Base-by-base conservation (phyloP, 2,113 vertebrate species). In the Gadus chalcogrammus region DNA sequence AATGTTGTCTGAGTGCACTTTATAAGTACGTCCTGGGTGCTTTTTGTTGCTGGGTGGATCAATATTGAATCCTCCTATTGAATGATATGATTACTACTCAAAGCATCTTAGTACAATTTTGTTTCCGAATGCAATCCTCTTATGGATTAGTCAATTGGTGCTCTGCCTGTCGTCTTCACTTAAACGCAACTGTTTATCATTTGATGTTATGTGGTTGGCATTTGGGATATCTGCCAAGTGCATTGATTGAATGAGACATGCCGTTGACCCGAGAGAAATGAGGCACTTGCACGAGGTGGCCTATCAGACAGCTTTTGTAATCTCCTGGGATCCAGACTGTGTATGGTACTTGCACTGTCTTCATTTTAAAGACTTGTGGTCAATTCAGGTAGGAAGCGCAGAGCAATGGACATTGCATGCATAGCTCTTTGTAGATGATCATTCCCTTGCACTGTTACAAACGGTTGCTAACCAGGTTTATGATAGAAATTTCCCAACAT, bases 1-100 rank as follows among this genome's bases (percentile, higher is more conserved):
- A 73, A 69, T 68, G 60, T 62, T 66, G 16, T 31, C 42, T 70
- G n/a, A 78, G 35, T 68, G 31, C 68, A 68, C 31, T 53, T 69
- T 72, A 68, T 64, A 68, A 55, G 63, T 16, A 35, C 18, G 11
- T 62, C 27, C 38, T 1, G 5, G 38, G 16, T 61, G 8, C 9
- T 48, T 48, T 6, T 48, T 48, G 42, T 48, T 48, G 42, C 11
- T 13, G 60, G 15, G 53, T 55, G 22, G 66, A 73, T 75, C 62
- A 63, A 52, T 75, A 71, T 35, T 67, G 48, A 62, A 1, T 75
- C 61, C 31, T 56, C 22, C 5, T 64, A 48, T 48, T 48, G 42
- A 48, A 48, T 9, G 11, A 48, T 13, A 48, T 9, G 42, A 17
- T 77, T 65, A 5, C 69, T 24, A 27, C n/a, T 72, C 3, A 65